Conservation (phyloP, 2,113 vertebrate species). For the Sylvietta virens region DNA sequence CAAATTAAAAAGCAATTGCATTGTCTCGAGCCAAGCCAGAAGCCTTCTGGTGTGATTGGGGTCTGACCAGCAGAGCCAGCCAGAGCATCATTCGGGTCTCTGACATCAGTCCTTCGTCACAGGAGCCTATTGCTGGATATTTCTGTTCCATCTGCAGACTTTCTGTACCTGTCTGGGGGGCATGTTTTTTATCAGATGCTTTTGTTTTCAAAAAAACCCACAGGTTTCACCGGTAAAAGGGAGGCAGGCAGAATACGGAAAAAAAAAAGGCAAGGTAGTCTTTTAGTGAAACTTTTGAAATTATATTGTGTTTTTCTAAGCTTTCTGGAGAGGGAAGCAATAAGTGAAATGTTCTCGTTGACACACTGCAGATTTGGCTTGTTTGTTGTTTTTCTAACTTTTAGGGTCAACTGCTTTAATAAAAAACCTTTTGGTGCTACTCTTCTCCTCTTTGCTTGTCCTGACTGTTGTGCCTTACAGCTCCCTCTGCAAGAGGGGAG, state of each 20-base stretch:
- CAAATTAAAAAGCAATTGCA: slow-evolving; percentile 39
- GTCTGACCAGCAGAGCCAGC: background rate
- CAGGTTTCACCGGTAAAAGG: background rate
- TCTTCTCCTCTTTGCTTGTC: background rate
- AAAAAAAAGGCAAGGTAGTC: background rate
- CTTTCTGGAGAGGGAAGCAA: background rate
- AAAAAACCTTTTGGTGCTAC: background rate
- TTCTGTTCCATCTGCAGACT: background rate
- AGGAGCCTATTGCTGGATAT: background rate
- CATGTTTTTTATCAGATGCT: background rate
- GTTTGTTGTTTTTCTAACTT: background rate
- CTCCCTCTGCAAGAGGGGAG: background rate
- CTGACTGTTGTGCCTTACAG: background rate
- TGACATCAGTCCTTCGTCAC: background rate
- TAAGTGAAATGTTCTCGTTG: background rate
- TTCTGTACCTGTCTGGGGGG: background rate
- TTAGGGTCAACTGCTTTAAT: background rate
- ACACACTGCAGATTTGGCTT: background rate
- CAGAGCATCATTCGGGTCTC: background rate
- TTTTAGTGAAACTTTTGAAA: background rate
- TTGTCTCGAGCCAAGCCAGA: background rate
- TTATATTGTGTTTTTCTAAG: background rate
- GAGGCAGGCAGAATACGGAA: background rate
- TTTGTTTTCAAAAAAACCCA: background rate
- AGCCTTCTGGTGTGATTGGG: background rate